Base-by-base conservation (phyloP, 2,113 vertebrate genomes). In the Taxidea taxus region DNA sequence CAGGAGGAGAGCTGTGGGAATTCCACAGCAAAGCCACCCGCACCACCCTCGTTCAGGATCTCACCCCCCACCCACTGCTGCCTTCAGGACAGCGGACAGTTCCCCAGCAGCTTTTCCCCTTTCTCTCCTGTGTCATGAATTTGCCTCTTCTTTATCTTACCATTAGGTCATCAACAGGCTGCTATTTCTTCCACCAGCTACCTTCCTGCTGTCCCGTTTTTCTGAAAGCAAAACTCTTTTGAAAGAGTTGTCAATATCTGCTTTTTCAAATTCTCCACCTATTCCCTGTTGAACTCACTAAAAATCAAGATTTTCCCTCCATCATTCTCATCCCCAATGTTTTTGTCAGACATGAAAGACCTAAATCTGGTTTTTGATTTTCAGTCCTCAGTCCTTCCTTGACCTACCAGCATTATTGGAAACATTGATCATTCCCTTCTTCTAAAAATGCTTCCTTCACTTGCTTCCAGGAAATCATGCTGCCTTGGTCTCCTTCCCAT, bases 41-140 rank as follows among this genome's bases (percentile, higher is more conserved):
- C 34, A 12, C n/a, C 5, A 1, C 8, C 31, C 1, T 2, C 2
- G 8, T 14, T 25, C 37, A 12, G 8, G 5, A 8, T 20, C 56
- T 27, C 37, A 1, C 23, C 47, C 8, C 34, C 25, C n/a, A n/a
- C 1, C 39, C 34, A 21, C 12, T 0, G 0, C 37, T 27, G 47
- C 47, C 77, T 68, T 62, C 34, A 8, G 25, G 23, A 2, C 27
- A 13, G 10, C 1, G 3, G 31, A 1, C 34, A 23, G 20, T 7
- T 3, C 31, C 74, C 20, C 31, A 13, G 21, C 8, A 31, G 7
- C 4, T 0, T 21, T 39, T 29, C 15, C 34, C 1, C 2, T 18
- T 47, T 15, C n/a, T 34, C 3, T 42, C 49, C 10, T 8, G 2
- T 4, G 3, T 6, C 10, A 5, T 15, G 13, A 37, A 31, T 68